Evolutionary conservation across 2,113 vertebrate species (phyloP).

Genomic region (Laterallus jamaicensis): DNA sequence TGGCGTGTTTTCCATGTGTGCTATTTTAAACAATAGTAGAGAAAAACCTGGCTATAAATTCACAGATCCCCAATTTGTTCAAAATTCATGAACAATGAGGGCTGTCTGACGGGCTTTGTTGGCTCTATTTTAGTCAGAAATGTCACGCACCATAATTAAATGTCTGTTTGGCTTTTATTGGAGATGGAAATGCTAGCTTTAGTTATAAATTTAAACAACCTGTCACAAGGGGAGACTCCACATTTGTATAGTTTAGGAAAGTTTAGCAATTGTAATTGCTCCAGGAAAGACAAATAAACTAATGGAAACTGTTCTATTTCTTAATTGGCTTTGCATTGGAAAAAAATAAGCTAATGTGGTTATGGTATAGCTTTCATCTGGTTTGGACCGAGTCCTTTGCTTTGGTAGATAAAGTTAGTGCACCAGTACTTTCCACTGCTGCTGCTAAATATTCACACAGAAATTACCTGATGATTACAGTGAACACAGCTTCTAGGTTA

Average conservation of each 20-base stretch:
- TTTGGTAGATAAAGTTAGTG: conserved; percentile 5
- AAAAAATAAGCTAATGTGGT: conserved; percentile 48
- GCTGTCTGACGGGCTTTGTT: conserved; percentile 76
- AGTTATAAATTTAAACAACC: conserved; percentile 77
- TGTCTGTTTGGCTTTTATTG: conserved; percentile 73
- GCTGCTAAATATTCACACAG: neutral
- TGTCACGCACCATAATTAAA: conserved; percentile 86
- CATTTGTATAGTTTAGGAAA: conserved; percentile 67
- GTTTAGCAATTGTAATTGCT: conserved; percentile 71
- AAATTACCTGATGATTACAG: neutral
- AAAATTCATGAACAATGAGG: conserved; percentile 71
- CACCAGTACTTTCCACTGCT: neutral
- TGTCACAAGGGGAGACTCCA: conserved; percentile 67
- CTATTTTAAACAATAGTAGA: conserved; percentile 78
- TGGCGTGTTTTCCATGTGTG: conserved; percentile 81
- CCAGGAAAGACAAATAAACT: conserved; percentile 77
- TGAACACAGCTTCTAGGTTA: neutral
- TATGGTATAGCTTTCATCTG: conserved; percentile 51
- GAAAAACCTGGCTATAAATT: conserved; percentile 80
- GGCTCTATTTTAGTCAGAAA: conserved; percentile 87
- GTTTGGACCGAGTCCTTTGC: neutral
- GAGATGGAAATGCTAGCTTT: conserved; percentile 72
- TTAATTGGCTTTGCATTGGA: conserved; percentile 62
- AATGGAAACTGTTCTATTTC: conserved; percentile 64
- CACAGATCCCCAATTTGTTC: conserved; percentile 77